Percentiles rank a stretch among this genome's conserved stretches.
phyloP scores from a whole-genome alignment of 2,888 invertebrate genomes.

The Sympetrum striolatum region DNA sequence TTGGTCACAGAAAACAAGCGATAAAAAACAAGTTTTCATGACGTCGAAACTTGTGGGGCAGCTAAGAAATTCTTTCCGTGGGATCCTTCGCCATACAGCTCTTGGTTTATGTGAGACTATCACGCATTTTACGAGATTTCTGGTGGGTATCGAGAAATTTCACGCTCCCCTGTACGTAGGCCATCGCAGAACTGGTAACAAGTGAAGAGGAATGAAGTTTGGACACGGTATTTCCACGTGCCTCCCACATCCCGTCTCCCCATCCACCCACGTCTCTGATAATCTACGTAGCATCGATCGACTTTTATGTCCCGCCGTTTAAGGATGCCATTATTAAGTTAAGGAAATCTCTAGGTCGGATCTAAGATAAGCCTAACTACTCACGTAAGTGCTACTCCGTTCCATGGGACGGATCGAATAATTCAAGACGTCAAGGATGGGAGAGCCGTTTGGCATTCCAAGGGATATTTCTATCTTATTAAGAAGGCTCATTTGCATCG shows the following conservation, averaged over 20 bases:
- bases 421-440: neutral
- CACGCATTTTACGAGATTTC: neutral
- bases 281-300: neutral
- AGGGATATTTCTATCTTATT: no score
- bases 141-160: neutral
- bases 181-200: neutral
- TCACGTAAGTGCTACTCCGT: neutral
- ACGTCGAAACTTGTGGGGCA: no score
- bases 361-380: neutral
- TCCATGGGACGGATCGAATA: neutral
- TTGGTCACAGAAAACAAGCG: no score
- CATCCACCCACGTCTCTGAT: neutral
- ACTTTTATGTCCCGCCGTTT: neutral
- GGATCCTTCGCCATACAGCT: neutral
- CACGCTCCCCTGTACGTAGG: neutral
- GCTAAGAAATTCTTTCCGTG: no score
- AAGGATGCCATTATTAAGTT: neutral
- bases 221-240: constrained; percentile 4
- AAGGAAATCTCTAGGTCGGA: neutral
- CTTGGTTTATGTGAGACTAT: neutral
- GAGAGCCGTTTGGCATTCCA: neutral
- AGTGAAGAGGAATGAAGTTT: neutral
- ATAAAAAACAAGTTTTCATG: no score
- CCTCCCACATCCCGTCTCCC: neutral
- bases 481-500: no score